phyloP scores from a whole-genome alignment of 1,140 invertebrate species.

The Trichoplusia ni region DNA sequence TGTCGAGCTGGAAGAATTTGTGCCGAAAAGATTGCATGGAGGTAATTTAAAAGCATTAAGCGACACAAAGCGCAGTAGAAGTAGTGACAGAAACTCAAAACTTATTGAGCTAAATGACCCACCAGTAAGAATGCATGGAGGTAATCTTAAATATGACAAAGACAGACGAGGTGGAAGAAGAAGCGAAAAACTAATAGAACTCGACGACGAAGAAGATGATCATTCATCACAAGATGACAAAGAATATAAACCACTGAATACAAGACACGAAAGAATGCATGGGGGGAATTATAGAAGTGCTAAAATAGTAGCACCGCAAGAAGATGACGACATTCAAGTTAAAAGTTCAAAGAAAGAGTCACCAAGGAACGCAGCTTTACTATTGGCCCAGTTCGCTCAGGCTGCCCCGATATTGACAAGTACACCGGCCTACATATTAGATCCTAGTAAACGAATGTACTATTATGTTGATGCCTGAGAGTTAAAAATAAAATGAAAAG shows the following conservation, averaged over 20 bases:
- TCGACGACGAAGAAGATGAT: slow-evolving; percentile 50
- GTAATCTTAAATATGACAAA: slow-evolving; percentile 51
- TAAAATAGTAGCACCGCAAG: slow-evolving; percentile 49
- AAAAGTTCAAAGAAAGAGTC: slow-evolving; percentile 24
- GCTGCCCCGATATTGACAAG: slow-evolving; percentile 63
- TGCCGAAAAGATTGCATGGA: slow-evolving; percentile 41
- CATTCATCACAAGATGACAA: slow-evolving; percentile 9
- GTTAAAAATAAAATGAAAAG: neutral
- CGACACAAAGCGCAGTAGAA: slow-evolving; percentile 39
- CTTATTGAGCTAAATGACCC: slow-evolving; percentile 48
- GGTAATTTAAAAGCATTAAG: slow-evolving; percentile 45
- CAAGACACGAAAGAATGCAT: slow-evolving; percentile 50
- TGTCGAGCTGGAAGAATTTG: slow-evolving; percentile 46
- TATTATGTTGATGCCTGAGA: slow-evolving; percentile 71
- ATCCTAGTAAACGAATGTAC: slow-evolving; percentile 76
- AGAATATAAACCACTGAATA: slow-evolving; percentile 44
- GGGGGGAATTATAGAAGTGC: slow-evolving; percentile 71
- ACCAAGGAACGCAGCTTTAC: slow-evolving; percentile 50
- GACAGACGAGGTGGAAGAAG: slow-evolving; percentile 36
- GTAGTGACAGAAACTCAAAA: slow-evolving; percentile 47
- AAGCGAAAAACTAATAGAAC: slow-evolving; percentile 63
- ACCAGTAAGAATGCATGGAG: slow-evolving; percentile 47
- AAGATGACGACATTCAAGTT: slow-evolving; percentile 33
- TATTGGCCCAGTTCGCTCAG: slow-evolving; percentile 61
- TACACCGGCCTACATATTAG: slow-evolving; percentile 63